A percentile compares a stretch with the other conserved stretches of the same genome.
Evolutionary conservation across 2,113 vertebrate species (phyloP).

Genomic region (Stegostoma tigrinum): DNA sequence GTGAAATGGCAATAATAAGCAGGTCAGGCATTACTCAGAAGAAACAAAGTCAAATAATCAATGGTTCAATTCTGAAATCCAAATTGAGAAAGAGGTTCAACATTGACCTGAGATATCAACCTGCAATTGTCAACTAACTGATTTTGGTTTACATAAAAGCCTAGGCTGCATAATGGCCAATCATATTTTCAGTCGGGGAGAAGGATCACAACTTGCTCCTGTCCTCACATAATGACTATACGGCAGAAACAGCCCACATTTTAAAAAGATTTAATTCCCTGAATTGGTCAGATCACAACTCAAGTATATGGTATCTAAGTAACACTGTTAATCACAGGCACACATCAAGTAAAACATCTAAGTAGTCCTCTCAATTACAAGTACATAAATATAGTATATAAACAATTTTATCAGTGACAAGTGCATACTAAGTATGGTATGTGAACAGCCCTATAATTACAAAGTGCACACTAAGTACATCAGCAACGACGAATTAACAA

Average conservation of each 20-base stretch:
- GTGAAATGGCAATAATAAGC: too few relatives aligned
- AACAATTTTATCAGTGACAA: neutral
- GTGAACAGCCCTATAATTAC: slow-evolving; percentile 1
- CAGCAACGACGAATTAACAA: neutral
- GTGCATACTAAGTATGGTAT: neutral
- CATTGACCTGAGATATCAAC: neutral
- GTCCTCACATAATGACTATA: neutral
- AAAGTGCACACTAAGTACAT: neutral
- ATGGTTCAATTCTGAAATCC: neutral
- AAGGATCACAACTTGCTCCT: neutral
- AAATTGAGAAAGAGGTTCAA: neutral
- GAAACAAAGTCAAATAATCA: neutral
- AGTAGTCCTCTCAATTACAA: slow-evolving; percentile 6
- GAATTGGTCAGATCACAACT: neutral
- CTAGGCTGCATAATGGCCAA: neutral
- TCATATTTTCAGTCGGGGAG: neutral
- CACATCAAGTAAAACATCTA: neutral
- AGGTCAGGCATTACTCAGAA: neutral
- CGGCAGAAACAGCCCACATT: neutral
- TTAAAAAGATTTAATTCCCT: neutral
- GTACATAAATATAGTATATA: slow-evolving; percentile 27
- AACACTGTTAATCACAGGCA: neutral
- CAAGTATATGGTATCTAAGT: slow-evolving; percentile 13
- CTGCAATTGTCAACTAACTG: neutral
- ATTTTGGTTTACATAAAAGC: neutral